Evolutionary conservation across 1,140 invertebrate species (phyloP), one percentile per base, ranked within the genome.

Genomic region (Dysdera silvatica): DNA sequence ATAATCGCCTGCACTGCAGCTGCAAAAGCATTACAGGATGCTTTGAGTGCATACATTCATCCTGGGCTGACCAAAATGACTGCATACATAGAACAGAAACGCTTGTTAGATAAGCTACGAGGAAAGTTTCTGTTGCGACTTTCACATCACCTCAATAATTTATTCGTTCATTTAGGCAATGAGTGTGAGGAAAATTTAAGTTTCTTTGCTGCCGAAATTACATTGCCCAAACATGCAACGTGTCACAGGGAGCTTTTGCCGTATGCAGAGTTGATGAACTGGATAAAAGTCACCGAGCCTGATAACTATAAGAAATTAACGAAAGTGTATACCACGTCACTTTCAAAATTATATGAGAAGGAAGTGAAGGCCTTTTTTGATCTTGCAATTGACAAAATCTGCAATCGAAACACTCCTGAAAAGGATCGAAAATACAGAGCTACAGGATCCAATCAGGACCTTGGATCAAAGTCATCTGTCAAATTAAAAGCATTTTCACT

Each of bases 231-330:
- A 59, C 88, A 92, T 74, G 81, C 81, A 66, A 78, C 80, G 41
- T 85, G 92, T 70, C 92, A 96, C 77, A 80, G 82, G 47, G 88
- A 93, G 73, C 80, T 97, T 32, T 80, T 82, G 67, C 83, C 86
- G 16, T 95, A 95, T 74, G 85, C 85, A 12, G 87, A 91, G 67
- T 80, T 96, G 53, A 93, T 95, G 87, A 86, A 89, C 72, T 91
- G 93, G 86, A 79, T 89, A 18, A 87, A 90, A 78, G 83, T 83
- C 41, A 86, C 92, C 79, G 91, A 96, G 74, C 80, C 82, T 41
- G 85, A 86, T 71, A 85, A 86, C 12, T 95, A 91, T 77, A 77
- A 81, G 29, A 85, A 85, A 31, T 80, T 98, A 18, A 83, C 84
- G 41, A 86, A 85, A 74, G 86, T 89, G 0, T 94, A 94, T 72